Evolutionary conservation across 2,888 invertebrate genomes (phyloP), one percentile per base, ranked within the genome.

Genomic region (Himalopsyche kuldschensis): DNA sequence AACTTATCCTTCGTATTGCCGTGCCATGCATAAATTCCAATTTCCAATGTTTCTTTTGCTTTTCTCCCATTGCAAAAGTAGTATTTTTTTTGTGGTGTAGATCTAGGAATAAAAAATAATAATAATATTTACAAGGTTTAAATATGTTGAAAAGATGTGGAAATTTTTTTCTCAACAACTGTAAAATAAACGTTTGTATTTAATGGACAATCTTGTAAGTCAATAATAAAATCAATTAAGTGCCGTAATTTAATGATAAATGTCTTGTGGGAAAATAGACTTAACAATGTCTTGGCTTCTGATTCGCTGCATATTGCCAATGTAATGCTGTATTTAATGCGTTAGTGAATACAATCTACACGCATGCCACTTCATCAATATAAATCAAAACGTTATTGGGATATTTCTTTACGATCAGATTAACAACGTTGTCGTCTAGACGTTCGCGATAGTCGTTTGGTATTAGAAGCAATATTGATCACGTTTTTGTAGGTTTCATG

Each of bases 321-420:
- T 84, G 82, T 75, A 75, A 75, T 55, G 82, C 76, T 78, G 78
- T 82, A 79, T 84, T 84, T 82, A 84, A 77, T 79, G 81, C 80
- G 17, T 83, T 80, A 80, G 55, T 75, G 41, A 78, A 78, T 27
- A 27, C 78, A 78, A 78, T 41, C 46, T 78, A 20, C 55, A 55
- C n/a, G 55, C 55, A 20, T 35, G 63, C 55, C 78, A 81, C 11
- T 63, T 77, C 76, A 81, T 81, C 81, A 81, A 47, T 76, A 77
- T 79, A 75, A 75, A 55, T 55, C 55, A 55, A 55, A 55, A 55
- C 24, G 4, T 55, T 55, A 55, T 55, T 55, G 55, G 55, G 55
- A 20, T 55, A 55, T 55, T 55, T 55, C 55, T 55, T 55, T 55
- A 55, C 6, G 55, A 55, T 20, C 55, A 55, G 20, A 55, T 55